Conservation (phyloP, 2,113 vertebrate genomes). For the Chaetura pelagica region DNA sequence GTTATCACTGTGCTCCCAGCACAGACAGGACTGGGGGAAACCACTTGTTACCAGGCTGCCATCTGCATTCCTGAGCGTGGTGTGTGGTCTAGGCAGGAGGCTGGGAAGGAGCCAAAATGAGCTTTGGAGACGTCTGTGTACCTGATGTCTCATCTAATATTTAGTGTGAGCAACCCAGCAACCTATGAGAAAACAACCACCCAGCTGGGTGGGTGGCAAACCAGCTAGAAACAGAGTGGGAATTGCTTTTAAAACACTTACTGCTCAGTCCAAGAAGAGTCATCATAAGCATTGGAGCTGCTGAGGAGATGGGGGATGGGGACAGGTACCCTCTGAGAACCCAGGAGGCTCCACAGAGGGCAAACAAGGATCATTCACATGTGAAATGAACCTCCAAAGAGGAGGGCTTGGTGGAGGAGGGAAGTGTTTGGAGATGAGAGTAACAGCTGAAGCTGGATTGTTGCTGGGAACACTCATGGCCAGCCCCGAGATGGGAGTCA, state of each 20-base stretch:
- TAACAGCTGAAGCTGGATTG: constrained; percentile 14
- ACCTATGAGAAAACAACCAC: constrained; percentile 8
- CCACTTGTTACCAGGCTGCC: neutral
- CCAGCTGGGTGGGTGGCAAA: constrained; percentile 50
- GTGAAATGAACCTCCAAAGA: neutral
- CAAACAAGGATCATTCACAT: neutral
- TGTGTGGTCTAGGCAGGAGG: constrained; percentile 25
- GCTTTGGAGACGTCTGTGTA: constrained; percentile 33
- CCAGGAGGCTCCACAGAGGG: neutral
- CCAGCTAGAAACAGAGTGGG: constrained; percentile 14
- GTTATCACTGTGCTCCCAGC: neutral
- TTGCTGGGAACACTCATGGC: neutral
- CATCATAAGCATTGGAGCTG: neutral
- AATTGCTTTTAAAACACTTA: constrained; percentile 28
- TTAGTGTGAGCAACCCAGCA: constrained; percentile 37
- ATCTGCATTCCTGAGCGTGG: neutral
- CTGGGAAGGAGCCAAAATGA: constrained; percentile 13
- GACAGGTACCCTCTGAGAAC: neutral
- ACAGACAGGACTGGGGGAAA: neutral
- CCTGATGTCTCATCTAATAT: constrained; percentile 56
- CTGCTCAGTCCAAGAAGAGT: neutral
- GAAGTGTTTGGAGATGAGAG: neutral
- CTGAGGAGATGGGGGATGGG: neutral
- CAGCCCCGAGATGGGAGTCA: neutral
- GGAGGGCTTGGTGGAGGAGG: neutral